Base-by-base conservation (phyloP, 2,888 invertebrate genomes). In the Pollenia amentaria region DNA sequence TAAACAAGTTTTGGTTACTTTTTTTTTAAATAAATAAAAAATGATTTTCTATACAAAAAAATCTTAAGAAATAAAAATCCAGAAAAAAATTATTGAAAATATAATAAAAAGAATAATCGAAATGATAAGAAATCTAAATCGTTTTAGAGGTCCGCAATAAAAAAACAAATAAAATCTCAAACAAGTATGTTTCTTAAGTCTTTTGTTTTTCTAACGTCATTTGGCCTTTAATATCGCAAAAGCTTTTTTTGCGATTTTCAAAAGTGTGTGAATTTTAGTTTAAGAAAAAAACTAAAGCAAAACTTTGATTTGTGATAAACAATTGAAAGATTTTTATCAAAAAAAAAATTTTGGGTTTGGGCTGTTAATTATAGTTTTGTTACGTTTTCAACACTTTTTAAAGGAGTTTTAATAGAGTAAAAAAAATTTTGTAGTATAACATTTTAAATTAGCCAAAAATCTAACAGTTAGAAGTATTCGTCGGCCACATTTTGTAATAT, bases 81-180 rank as follows among this genome's bases (percentile, higher is more conserved):
- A 51, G 53, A n/a, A 42, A 73, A 46, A 10, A 38, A 51, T 40
- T 40, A 38, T 67, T 51, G 40, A 48, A 60, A 44, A 42, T 7
- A 29, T 29, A 29, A 6, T n/a, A 42, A 48, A 4, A 44, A 57
- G 7, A 64, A 77, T 73, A 67, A 79, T 44, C 67, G 38, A 60
- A 73, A 14, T 84, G 72, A 84, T 84, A 84, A 79, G 40, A 69
- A 67, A 84, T 84, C 78, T 78, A 69, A 78, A 75, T 38, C 64
- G 84, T 48, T 84, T 53, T 60, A 51, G 53, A 76, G 73, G 48
- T 67, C 72, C 14, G 40, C 3, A n/a, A 42, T 48, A 0, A 62
- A 48, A 16, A 3, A 21, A 62, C 0, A 40, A 51, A 40, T 38
- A 53, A 9, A 18, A 53, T 18, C 12, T 4, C 14, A 65, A 73